Percentiles rank a stretch among this genome's conserved stretches.
phyloP scores from a whole-genome alignment of 2,888 invertebrate genomes.

The Frankliniella fusca region DNA sequence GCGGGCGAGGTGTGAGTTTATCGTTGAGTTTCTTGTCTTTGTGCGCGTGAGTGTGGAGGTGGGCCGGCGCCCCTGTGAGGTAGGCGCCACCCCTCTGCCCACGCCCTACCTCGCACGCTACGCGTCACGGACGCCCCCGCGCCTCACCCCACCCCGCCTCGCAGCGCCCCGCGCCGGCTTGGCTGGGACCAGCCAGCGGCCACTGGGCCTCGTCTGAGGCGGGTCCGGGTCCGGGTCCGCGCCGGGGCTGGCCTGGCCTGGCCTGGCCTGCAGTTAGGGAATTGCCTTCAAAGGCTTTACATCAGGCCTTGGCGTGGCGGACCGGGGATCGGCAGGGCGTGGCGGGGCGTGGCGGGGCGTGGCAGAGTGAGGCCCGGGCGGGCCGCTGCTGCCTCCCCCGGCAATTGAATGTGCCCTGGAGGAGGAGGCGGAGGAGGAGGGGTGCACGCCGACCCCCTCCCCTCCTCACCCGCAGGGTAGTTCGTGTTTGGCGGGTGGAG shows the following conservation, averaged over 20 bases:
- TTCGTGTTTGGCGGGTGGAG: too few species aligned
- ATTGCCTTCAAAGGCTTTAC: slow-evolving; percentile 24
- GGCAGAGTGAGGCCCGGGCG: too few species aligned
- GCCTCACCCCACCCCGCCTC: not conserved
- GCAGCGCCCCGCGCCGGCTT: not conserved
- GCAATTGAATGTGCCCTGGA: slow-evolving; percentile 16
- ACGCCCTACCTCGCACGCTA: too few species aligned
- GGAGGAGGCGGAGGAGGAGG: not conserved
- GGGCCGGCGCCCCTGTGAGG: too few species aligned
- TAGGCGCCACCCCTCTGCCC: not conserved
- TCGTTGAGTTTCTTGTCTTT: too few species aligned
- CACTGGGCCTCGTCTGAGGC: not conserved
- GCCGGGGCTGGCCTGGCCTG: not conserved
- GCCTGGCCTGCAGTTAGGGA: not conserved
- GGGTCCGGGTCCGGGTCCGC: not conserved
- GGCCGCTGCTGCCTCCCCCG: not conserved
- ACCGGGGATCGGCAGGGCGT: not conserved
- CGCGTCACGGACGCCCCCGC: not conserved
- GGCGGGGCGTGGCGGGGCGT: too few species aligned
- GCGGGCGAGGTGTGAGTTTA: too few species aligned
- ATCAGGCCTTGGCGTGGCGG: slow-evolving; percentile 1
- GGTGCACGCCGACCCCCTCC: too few species aligned
- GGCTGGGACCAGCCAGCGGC: not conserved
- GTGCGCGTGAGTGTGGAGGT: too few species aligned
- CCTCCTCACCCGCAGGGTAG: too few species aligned